These are phyloP conservation scores for Actinernus sp. DNA, from an alignment of 92 coral and sea anemone species.

Conservation along the genomic window DNA sequence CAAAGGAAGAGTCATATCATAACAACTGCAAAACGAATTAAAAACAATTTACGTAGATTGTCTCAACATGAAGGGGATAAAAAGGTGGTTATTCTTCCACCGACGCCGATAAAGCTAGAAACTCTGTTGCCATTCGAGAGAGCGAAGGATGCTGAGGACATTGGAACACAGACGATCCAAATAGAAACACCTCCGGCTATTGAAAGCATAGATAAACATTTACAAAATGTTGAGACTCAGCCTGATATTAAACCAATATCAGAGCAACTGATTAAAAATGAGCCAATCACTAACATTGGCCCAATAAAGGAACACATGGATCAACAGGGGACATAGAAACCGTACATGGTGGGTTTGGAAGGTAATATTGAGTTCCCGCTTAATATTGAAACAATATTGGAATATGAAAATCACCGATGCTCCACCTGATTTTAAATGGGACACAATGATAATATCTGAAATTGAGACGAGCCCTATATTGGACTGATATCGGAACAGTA, in stretches of 20 bases:
- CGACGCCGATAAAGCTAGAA: conserved; percentile 63
- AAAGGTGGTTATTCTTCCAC: conserved; percentile 69
- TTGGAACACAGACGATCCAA: conserved; percentile 45
- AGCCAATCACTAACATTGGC: conserved; percentile 13
- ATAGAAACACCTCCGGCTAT: conserved; percentile 32
- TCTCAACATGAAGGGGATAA: background rate
- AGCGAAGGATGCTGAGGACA: conserved; percentile 53
- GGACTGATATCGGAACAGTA: no score
- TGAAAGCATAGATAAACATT: conserved; percentile 62
- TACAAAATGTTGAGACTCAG: conserved; percentile 33
- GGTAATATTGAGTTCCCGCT: no score
- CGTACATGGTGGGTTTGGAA: no score
- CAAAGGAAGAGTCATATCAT: no score
- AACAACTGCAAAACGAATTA: background rate
- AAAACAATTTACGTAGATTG: conserved; percentile 1
- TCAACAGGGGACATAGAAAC: no score
- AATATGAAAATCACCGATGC: no score
- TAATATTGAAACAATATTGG: no score
- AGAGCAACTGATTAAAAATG: conserved; percentile 34
- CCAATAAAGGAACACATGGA: no score
- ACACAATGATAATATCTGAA: no score
- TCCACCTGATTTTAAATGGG: no score
- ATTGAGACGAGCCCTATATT: no score
- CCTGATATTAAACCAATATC: conserved; percentile 53
- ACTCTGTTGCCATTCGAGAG: conserved; percentile 46